Evolutionary conservation across 2,797 vertebrate species (phyloP), one percentile per base, ranked within the genome.

Genomic region (Scleropages formosus): DNA sequence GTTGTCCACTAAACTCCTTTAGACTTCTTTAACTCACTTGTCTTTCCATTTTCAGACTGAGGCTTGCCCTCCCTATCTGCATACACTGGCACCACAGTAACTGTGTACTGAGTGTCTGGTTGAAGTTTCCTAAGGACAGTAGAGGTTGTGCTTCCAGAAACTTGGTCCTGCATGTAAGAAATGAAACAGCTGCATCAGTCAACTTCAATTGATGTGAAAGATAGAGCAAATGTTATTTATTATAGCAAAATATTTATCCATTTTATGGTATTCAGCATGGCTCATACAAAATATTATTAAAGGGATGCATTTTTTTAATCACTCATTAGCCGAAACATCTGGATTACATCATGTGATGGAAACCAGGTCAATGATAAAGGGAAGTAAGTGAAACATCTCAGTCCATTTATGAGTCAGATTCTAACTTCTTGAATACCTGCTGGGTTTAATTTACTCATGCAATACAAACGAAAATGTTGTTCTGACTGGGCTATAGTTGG

Each of bases 61-160:
- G 82, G 90, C 65, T 91, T 94, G 4, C 96, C 97, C 1, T 98
- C 96, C 1, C 96, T 94, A 24, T 91, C 93, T 0, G 90, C 72
- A 67, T 96, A 99, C 59, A 94, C 92, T 0, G 97, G 96, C 76
- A 97, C 89, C 78, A 98, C 92, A 0, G 95, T 94, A 9, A 98
- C 84, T 0, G 92, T 92, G 82, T 99, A 98, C 2, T 92, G 81
- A 0, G 96, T 98, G 82, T 98, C 96, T 0, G 97, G 89, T 84
- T 94, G 92, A 27, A 99, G 91, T 79, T 86, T 90, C 79, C 93
- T 91, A 79, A 99, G 89, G 77, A 93, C 75, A 0, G 93, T 92
- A 80, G 82, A 94, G 85, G 93, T 95, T 27, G 94, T 94, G 51
- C 94, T 93, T 44, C 93, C 94, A 18, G 96, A 90, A 20, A 96